Conservation (phyloP, 1,140 invertebrate species). For the Campoletis sonorensis region DNA sequence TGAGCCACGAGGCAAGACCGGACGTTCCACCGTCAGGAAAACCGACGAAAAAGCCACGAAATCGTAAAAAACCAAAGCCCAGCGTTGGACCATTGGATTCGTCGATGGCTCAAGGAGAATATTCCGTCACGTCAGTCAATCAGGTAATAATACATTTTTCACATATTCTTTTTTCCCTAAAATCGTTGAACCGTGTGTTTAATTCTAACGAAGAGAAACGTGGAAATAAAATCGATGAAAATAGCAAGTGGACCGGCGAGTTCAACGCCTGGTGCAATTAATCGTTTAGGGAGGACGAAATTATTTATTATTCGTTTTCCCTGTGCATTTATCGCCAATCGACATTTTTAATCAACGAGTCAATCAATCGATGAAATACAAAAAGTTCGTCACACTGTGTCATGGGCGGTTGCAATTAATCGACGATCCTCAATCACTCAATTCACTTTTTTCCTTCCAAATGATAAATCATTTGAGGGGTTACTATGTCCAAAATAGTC, state of each 20-base stretch:
- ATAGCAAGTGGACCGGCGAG: neutral
- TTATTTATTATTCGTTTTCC: neutral
- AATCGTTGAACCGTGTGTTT: neutral
- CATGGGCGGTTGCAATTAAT: no score
- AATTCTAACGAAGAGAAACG: neutral
- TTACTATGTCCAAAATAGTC: no score
- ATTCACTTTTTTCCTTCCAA: no score
- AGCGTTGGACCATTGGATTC: conserved; percentile 65
- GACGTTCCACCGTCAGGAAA: conserved; percentile 60
- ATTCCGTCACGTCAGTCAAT: conserved; percentile 69
- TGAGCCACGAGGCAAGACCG: conserved; percentile 77
- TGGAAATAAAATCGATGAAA: neutral
- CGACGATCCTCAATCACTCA: no score
- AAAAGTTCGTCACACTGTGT: no score
- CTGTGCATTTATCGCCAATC: no score
- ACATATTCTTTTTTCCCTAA: conserved; percentile 22
- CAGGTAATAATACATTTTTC: conserved; percentile 63
- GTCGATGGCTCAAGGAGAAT: conserved; percentile 68
- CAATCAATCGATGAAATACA: no score
- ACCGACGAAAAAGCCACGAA: conserved; percentile 68
- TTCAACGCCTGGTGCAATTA: neutral
- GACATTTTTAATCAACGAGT: no score
- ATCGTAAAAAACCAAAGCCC: conserved; percentile 65
- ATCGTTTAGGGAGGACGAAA: neutral
- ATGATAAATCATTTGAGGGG: no score